Conservation (phyloP, 2,113 vertebrate species). For the Peromyscus maniculatus region DNA sequence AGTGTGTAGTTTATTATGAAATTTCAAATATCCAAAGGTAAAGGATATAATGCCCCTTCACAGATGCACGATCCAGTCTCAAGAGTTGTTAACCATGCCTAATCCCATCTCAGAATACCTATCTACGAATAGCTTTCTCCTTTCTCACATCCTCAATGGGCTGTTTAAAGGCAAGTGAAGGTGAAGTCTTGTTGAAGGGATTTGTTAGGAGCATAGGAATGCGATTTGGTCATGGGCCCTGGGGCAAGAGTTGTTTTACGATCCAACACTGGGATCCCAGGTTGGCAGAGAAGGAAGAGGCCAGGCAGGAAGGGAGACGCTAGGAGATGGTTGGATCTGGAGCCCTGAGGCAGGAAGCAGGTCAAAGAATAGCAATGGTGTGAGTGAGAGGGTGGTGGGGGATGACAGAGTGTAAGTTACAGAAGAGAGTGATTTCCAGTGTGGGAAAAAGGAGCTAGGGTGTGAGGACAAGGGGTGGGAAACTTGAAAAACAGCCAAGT, state of each 20-base stretch:
- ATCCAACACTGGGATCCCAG: not conserved
- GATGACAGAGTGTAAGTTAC: too few species aligned
- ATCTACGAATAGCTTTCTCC: not conserved
- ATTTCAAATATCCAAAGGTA: not conserved
- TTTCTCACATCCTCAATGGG: not conserved
- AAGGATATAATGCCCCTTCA: not conserved
- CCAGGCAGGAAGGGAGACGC: not conserved
- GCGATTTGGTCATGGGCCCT: not conserved
- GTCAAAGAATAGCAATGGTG: not conserved
- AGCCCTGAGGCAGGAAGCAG: not conserved
- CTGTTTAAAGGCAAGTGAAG: constrained; percentile 18
- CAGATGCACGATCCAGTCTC: not conserved
- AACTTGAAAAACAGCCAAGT: not conserved
- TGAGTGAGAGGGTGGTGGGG: not conserved
- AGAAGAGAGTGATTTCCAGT: not conserved
- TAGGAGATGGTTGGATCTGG: not conserved
- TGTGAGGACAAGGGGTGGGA: not conserved
- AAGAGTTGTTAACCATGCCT: not conserved
- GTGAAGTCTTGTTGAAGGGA: not conserved
- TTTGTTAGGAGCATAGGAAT: constrained; percentile 24
- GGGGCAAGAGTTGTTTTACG: constrained; percentile 8
- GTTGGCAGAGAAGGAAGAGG: not conserved
- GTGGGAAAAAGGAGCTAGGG: not conserved
- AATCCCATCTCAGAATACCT: not conserved
- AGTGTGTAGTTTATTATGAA: not conserved